These are phyloP conservation scores for Leptinotarsa lineolata DNA, from an alignment of 1,140 invertebrate species.

Conservation along the genomic window DNA sequence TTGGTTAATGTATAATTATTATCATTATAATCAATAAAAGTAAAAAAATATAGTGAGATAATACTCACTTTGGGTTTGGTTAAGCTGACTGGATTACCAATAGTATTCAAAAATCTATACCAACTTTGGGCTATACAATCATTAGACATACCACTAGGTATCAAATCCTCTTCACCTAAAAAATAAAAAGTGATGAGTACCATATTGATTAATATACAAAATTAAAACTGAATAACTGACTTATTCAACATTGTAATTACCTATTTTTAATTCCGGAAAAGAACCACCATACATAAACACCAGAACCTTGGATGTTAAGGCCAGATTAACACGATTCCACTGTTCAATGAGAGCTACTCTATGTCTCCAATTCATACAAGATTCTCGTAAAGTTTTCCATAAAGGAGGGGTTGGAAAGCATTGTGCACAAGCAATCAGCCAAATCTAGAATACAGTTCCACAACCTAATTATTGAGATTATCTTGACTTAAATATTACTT, in stretches of 20 bases:
- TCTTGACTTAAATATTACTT: no score
- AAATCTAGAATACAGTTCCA: conserved; percentile 61
- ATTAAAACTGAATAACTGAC: neutral
- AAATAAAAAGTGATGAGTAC: conserved; percentile 6
- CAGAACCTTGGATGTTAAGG: conserved; percentile 82
- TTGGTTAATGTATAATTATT: no score
- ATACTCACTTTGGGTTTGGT: conserved; percentile 75
- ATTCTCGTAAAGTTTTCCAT: conserved; percentile 94
- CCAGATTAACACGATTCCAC: conserved; percentile 92
- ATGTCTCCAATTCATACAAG: conserved; percentile 91
- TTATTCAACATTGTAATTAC: conserved; percentile 58
- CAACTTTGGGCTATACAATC: conserved; percentile 92
- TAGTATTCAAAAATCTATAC: conserved; percentile 90
- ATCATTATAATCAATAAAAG: neutral
- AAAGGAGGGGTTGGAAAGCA: conserved; percentile 91
- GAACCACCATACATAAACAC: conserved; percentile 87
- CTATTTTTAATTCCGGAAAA: conserved; percentile 84
- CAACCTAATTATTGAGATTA: no score
- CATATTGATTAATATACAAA: no score
- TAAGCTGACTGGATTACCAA: conserved; percentile 92
- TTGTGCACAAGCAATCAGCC: conserved; percentile 88
- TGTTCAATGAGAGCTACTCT: conserved; percentile 89
- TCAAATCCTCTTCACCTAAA: conserved; percentile 83
- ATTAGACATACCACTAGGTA: conserved; percentile 81
- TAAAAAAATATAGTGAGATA: conserved; percentile 49